Conservation (phyloP, 2,797 vertebrate species). For the Gobionotothen gibberifrons region DNA sequence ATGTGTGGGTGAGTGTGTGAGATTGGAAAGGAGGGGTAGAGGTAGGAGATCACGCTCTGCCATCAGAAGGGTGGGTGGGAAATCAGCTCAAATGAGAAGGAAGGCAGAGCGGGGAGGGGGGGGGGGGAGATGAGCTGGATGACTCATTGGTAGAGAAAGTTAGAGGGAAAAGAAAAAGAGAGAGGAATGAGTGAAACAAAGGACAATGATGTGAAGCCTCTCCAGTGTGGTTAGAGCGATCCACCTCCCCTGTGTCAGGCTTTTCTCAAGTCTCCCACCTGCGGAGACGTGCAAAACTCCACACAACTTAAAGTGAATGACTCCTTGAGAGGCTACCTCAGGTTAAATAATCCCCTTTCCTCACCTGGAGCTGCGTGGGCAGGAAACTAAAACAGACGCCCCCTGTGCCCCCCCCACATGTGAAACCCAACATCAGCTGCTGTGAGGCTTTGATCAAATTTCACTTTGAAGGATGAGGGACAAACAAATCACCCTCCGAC, state of each 20-base stretch:
- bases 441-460: slow-evolving; percentile 66
- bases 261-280: slow-evolving; percentile 14
- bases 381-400: slow-evolving; percentile 37
- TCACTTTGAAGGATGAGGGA: slow-evolving; percentile 59
- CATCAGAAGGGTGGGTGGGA: slow-evolving; percentile 68
- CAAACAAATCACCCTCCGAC: slow-evolving; percentile 34
- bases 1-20: slow-evolving; percentile 58
- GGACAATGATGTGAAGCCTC: slow-evolving; percentile 44
- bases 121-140: slow-evolving; percentile 46
- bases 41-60: slow-evolving; percentile 50
- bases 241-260: slow-evolving; percentile 2
- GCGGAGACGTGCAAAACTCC: slow-evolving; percentile 18
- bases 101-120: slow-evolving; percentile 18
- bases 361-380: neutral
- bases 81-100: slow-evolving; percentile 64
- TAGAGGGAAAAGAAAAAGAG: slow-evolving; percentile 47
- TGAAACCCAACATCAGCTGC: slow-evolving; percentile 30
- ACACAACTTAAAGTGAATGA: slow-evolving; percentile 49
- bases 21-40: slow-evolving; percentile 53
- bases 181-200: slow-evolving; percentile 30
- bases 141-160: slow-evolving; percentile 64
- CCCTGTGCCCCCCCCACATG: neutral
- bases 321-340: slow-evolving; percentile 35
- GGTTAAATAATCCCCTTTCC: slow-evolving; percentile 40
- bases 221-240: slow-evolving; percentile 8